Evolutionary conservation across 2,888 invertebrate species (phyloP).

Genomic region (Drosophila yooni): DNA sequence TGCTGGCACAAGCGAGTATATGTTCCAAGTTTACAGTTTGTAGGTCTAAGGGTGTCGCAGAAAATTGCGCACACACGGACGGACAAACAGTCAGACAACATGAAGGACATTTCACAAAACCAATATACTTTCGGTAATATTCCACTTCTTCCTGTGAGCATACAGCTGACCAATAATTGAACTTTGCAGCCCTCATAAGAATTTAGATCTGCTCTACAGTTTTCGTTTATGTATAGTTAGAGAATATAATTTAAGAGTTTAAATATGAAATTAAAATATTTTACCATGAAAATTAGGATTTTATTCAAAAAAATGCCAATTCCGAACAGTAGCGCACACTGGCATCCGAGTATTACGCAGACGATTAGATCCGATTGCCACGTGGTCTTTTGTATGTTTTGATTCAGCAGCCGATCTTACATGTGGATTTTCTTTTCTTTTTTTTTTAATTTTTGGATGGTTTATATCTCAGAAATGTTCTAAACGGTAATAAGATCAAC

Average conservation of each 20-base stretch:
- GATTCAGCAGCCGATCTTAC: background rate
- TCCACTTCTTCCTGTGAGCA: background rate
- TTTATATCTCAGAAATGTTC: background rate
- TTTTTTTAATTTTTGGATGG: background rate
- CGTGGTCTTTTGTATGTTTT: background rate
- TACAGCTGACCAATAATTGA: background rate
- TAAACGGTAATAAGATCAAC: background rate
- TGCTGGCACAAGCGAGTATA: background rate
- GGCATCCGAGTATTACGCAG: background rate
- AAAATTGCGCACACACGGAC: background rate
- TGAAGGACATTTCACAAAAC: background rate
- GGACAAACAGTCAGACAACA: background rate
- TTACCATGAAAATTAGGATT: constrained; percentile 14
- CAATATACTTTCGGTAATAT: background rate
- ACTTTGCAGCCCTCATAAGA: background rate
- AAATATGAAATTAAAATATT: constrained; percentile 42
- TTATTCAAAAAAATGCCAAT: constrained; percentile 17
- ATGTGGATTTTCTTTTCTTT: background rate
- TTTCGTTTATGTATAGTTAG: background rate
- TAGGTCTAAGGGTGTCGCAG: background rate
- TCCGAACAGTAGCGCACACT: background rate
- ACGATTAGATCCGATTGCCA: background rate
- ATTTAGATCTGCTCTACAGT: background rate
- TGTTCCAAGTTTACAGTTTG: background rate
- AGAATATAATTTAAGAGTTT: constrained; percentile 3